Evolutionary conservation across 1,140 invertebrate genomes (phyloP).

Genomic region (Drosophila seguyi): DNA sequence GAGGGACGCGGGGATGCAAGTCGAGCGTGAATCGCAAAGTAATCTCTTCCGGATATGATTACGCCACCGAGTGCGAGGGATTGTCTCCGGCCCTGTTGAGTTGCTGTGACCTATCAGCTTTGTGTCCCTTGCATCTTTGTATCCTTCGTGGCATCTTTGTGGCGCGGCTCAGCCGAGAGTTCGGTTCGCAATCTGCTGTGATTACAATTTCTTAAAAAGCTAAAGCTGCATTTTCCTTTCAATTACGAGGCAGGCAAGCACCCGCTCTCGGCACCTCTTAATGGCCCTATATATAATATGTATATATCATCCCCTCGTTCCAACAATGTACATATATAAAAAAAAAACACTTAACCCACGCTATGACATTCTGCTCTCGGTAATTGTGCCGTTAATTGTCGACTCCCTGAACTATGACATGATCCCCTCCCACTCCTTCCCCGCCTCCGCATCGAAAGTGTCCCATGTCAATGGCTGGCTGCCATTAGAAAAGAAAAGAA

Average conservation of each 20-base stretch:
- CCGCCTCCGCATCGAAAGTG: conserved; percentile 27
- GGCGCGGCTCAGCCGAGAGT: conserved; percentile 18
- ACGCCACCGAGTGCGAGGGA: conserved; percentile 69
- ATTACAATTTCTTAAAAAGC: conserved; percentile 83
- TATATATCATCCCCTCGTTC: conserved; percentile 41
- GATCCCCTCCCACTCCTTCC: conserved; percentile 19
- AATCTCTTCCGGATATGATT: conserved; percentile 83
- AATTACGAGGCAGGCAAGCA: conserved; percentile 44
- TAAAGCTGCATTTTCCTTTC: conserved; percentile 81
- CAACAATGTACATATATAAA: conserved; percentile 43
- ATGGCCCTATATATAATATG: conserved; percentile 28
- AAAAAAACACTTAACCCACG: conserved; percentile 68
- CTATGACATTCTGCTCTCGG: conserved; percentile 44
- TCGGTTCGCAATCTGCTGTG: conserved; percentile 70
- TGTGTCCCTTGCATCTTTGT: conserved; percentile 58
- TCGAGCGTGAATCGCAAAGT: conserved; percentile 76
- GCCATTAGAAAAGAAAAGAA: conserved; percentile 36
- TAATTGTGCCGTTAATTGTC: conserved; percentile 80
- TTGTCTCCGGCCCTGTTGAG: conserved; percentile 51
- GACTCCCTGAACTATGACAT: conserved; percentile 68
- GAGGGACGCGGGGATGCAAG: conserved; percentile 15
- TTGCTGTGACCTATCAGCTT: conserved; percentile 77
- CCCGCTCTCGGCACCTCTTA: conserved; percentile 37
- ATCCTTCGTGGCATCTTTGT: conserved; percentile 50
- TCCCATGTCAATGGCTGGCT: conserved; percentile 47